These are phyloP conservation scores for Channa maculata DNA, from an alignment of 2,113 vertebrate genomes.

Conservation along the genomic window DNA sequence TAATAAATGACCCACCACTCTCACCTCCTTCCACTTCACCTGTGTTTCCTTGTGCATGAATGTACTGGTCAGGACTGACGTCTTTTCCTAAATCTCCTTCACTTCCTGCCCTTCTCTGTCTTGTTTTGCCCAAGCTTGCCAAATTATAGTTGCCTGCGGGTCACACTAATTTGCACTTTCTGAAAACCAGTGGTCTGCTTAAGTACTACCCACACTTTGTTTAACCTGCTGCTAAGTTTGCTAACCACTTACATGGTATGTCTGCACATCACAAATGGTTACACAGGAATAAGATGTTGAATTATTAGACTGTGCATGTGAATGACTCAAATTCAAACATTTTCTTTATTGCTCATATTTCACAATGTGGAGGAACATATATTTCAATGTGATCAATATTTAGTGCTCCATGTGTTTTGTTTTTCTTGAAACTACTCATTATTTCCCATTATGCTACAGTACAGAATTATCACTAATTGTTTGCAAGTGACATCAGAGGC, in stretches of 20 bases:
- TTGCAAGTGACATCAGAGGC: neutral
- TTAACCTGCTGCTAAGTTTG: conserved; percentile 61
- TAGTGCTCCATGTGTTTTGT: neutral
- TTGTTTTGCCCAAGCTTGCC: conserved; percentile 61
- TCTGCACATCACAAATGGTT: conserved; percentile 56
- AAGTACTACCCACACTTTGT: conserved; percentile 68
- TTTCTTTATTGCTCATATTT: neutral
- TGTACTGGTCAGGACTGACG: conserved; percentile 26
- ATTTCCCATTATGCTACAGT: neutral
- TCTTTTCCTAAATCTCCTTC: conserved; percentile 41
- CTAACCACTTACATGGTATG: conserved; percentile 68
- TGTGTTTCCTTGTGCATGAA: conserved; percentile 49
- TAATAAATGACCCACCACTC: neutral
- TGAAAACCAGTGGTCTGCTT: conserved; percentile 64
- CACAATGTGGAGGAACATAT: conserved; percentile 2
- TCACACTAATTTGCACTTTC: conserved; percentile 73
- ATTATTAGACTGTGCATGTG: conserved; percentile 49
- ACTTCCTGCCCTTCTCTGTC: conserved; percentile 11
- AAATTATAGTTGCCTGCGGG: conserved; percentile 56
- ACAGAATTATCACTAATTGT: neutral
- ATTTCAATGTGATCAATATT: conserved; percentile 15
- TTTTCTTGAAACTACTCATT: neutral
- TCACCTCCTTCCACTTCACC: conserved; percentile 13
- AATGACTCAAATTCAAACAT: neutral
- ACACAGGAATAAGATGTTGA: conserved; percentile 4